Evolutionary conservation across 2,113 vertebrate genomes (phyloP), one percentile per base, ranked within the genome.

Genomic region (Sinocyclocheilus rhinocerous): DNA sequence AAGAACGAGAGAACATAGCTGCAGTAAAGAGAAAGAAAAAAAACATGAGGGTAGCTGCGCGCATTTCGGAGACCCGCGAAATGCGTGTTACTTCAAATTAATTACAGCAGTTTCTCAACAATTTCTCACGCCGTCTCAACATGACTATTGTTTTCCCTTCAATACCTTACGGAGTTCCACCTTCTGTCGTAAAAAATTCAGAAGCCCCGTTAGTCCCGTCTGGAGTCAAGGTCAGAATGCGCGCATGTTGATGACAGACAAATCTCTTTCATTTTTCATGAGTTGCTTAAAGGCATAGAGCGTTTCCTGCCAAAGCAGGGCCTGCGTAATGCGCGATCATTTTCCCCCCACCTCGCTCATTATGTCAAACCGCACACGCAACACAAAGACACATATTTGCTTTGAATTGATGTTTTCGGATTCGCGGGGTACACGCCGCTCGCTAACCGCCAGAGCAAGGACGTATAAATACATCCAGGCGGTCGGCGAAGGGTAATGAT

Each of bases 241-340:
- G 85, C 88, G 89, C 87, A 89, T 84, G 88, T 76, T 86, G 86
- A 91, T 91, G 90, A 91, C 90, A 91, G 91, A 88, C 88, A 91
- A 91, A 91, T 89, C 91, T 92, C 87, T 87, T 92, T 91, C 90
- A 92, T 92, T 91, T 91, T 92, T 93, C 92, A 92, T 93, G 91
- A 92, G 90, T 92, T 89, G 91, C 91, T 93, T 92, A 90, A 91
- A 92, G 91, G 90, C 90, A 91, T 88, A 81, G 81, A 88, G 86
- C 65, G 78, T 87, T 90, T 90, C 70, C 89, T 88, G 90, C 76
- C 84, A 80, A 89, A 90, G 90, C 88, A 83, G 86, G 65, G 59
- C 63, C 88, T 57, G 84, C 83, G 86, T 91, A 91, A 91, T 90
- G 85, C 84, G 61, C 87, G 67, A 90, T 91, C 89, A 84, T 88